Conservation (phyloP, 2,113 vertebrate genomes). For the Notechis scutatus region DNA sequence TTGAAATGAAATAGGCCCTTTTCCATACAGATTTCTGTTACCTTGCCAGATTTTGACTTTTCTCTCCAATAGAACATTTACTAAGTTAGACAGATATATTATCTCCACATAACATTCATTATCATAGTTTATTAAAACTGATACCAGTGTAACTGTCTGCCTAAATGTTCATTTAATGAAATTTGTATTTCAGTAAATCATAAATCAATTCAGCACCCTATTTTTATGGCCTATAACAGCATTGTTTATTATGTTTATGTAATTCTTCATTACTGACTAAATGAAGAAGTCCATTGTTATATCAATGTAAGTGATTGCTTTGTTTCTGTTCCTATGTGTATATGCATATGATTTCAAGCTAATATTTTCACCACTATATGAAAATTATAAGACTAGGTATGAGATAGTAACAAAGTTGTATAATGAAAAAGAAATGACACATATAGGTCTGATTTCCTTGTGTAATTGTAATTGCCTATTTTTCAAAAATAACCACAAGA, state of each 20-base stretch:
- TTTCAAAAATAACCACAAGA: not conserved
- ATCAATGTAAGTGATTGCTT: not conserved
- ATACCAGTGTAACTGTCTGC: conserved; percentile 46
- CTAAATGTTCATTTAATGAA: conserved; percentile 56
- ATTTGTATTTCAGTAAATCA: conserved; percentile 36
- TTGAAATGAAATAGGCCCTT: conserved; percentile 35
- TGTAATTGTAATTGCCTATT: conserved; percentile 30
- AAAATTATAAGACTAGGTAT: not conserved
- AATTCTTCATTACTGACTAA: conserved; percentile 15
- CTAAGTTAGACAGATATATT: conserved; percentile 49
- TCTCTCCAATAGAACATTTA: conserved; percentile 47
- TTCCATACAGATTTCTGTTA: conserved; percentile 54
- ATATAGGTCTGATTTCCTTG: not conserved
- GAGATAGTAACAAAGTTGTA: not conserved
- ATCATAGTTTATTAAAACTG: conserved; percentile 58
- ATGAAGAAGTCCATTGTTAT: not conserved
- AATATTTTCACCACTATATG: not conserved
- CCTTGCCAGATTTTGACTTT: conserved; percentile 49
- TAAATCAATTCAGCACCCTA: conserved; percentile 13
- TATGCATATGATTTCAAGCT: not conserved
- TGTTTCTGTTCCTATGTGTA: not conserved
- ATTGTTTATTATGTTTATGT: conserved; percentile 19
- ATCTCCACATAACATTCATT: conserved; percentile 50
- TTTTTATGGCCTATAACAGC: conserved; percentile 37
- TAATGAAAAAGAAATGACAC: not conserved